A percentile compares a stretch with the other conserved stretches of the same genome.
phyloP scores from a whole-genome alignment of 2,113 vertebrate species.

The Dunckerocampus dactyliophorus region DNA sequence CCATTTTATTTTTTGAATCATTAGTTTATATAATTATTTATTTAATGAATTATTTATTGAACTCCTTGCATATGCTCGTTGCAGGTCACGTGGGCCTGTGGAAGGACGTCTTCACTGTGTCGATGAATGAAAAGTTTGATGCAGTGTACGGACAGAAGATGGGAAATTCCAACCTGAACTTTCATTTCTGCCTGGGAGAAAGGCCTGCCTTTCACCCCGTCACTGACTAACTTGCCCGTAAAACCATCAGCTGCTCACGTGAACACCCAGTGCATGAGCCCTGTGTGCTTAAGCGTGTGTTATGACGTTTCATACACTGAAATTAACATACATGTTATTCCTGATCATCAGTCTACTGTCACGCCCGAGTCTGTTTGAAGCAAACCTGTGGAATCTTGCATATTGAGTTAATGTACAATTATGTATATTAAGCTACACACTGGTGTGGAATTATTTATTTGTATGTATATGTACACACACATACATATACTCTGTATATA shows the following conservation, averaged over 20 bases:
- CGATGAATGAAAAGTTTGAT: conserved; percentile 98
- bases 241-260: conserved; percentile 17
- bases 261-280: no score
- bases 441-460: no score
- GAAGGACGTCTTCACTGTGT: conserved; percentile 99
- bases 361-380: no score
- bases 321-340: no score
- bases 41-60: neutral
- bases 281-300: no score
- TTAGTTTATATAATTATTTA: neutral
- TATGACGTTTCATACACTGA: no score
- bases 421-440: no score
- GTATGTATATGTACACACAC: no score
- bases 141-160: conserved; percentile 94
- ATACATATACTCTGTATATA: no score
- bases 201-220: neutral
- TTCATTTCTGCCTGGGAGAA: conserved; percentile 89
- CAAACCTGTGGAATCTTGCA: no score
- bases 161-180: conserved; percentile 92
- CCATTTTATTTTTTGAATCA: neutral
- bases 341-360: no score
- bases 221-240: conserved; percentile 16
- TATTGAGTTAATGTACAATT: no score
- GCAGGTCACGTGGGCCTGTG: conserved; percentile 91
- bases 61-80: conserved; percentile 4